Conservation (phyloP, 1,140 invertebrate genomes). For the Amyelois transitella region DNA sequence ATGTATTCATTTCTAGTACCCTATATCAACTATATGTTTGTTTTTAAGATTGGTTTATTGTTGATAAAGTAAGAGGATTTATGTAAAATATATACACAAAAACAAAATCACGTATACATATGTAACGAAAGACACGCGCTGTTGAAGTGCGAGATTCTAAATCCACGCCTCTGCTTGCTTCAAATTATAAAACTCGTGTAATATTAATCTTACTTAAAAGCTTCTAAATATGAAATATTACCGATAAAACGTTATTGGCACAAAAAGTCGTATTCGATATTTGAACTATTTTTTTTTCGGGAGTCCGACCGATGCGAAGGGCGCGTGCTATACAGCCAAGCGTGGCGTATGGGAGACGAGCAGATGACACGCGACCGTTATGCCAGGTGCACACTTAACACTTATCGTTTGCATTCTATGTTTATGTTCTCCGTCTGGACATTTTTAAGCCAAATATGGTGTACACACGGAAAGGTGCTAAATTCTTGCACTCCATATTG, state of each 20-base stretch:
- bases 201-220: too few species aligned
- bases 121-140: too few species aligned
- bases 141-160: too few species aligned
- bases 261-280: slow-evolving; percentile 8
- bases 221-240: not conserved
- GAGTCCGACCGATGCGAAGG: slow-evolving; percentile 19
- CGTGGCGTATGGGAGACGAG: slow-evolving; percentile 60
- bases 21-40: too few species aligned
- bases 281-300: not conserved
- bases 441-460: slow-evolving; percentile 7
- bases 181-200: not conserved
- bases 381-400: slow-evolving; percentile 49
- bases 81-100: too few species aligned
- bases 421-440: slow-evolving; percentile 3
- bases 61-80: too few species aligned
- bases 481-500: not conserved
- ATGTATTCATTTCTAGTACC: too few species aligned
- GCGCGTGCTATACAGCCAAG: slow-evolving; percentile 59
- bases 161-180: not conserved
- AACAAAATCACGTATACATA: too few species aligned
- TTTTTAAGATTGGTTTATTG: too few species aligned
- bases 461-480: slow-evolving; percentile 2
- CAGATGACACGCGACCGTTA: slow-evolving; percentile 73
- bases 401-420: not conserved
- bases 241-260: not conserved